These are phyloP conservation scores for Tenthredo distinguenda DNA, from an alignment of 2,888 invertebrate species.

Conservation along the genomic window DNA sequence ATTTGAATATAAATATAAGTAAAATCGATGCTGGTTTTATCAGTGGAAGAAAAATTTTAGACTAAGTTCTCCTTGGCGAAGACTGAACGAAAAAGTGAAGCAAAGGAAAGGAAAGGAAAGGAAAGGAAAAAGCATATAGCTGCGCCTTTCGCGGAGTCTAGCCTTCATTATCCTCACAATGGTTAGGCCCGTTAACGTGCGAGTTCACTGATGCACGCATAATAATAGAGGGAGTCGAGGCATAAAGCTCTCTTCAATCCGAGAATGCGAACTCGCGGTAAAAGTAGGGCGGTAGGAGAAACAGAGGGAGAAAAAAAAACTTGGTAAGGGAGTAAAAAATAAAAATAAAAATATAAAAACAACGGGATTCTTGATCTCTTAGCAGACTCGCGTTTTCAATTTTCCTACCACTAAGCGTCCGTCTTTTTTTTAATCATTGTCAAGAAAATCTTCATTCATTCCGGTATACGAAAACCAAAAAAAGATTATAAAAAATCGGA, in stretches of 20 bases:
- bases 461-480: neutral
- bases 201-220: constrained; percentile 72
- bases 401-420: constrained; percentile 59
- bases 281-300: constrained; percentile 52
- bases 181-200: constrained; percentile 56
- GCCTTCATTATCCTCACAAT: constrained; percentile 72
- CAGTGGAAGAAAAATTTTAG: neutral
- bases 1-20: neutral
- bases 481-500: neutral
- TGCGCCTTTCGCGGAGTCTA: constrained; percentile 61
- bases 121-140: neutral
- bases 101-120: neutral
- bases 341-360: constrained; percentile 60
- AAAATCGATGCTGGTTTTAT: neutral
- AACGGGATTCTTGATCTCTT: constrained; percentile 70
- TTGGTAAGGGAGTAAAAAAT: constrained; percentile 58
- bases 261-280: constrained; percentile 60
- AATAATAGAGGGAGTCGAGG: constrained; percentile 69
- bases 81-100: neutral
- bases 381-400: constrained; percentile 71
- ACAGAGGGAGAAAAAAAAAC: constrained; percentile 52
- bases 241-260: constrained; percentile 74
- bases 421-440: constrained; percentile 66
- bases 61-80: neutral
- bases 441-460: constrained; percentile 8